Evolutionary conservation across 2,888 invertebrate species (phyloP), one percentile per base, ranked within the genome.

Genomic region (Marasmarcha lunaedactyla): DNA sequence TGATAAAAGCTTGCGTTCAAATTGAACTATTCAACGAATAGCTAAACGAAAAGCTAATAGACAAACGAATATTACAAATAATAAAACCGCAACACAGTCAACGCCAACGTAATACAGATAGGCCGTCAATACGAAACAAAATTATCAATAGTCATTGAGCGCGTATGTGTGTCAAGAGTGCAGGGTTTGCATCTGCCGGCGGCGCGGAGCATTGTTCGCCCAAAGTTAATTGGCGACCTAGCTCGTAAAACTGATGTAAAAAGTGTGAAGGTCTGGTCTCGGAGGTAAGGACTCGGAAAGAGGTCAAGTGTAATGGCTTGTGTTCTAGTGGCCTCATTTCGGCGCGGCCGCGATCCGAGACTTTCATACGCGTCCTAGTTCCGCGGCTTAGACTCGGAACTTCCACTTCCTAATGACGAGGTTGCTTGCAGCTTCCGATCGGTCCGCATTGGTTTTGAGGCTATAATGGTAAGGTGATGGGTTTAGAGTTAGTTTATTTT

Each of bases 281-380:
- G 71, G 78, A 77, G 77, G 79, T 81, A 78, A 81, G 83, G 81
- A 83, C 81, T 81, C 70, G 54, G 61, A 83, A 83, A 81, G 83
- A 77, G 83, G 83, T 83, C 83, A 81, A 83, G 81, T 81, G 81
- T 79, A 81, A 74, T 74, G 71, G 71, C 60, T 71, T 71, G 76
- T 65, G 81, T 74, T 79, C 79, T 66, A 81, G 78, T 83, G 72
- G 74, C 83, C 83, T 83, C 79, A 81, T 83, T 83, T 20, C 20
- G 20, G 20, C 20, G 20, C 7, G 20, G 20, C 20, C 20, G 20
- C 20, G 20, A 5, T 3, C 57, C 57, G 61, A 59, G 71, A 69
- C 70, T 73, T 73, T 76, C 71, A 62, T 67, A 70, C 60, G 54
- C 68, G 69, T 70, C 68, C 71, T 66, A 70, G 68, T 61, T 70